Base-by-base conservation (phyloP, 2,113 vertebrate species). In the Pygoscelis adeliae region DNA sequence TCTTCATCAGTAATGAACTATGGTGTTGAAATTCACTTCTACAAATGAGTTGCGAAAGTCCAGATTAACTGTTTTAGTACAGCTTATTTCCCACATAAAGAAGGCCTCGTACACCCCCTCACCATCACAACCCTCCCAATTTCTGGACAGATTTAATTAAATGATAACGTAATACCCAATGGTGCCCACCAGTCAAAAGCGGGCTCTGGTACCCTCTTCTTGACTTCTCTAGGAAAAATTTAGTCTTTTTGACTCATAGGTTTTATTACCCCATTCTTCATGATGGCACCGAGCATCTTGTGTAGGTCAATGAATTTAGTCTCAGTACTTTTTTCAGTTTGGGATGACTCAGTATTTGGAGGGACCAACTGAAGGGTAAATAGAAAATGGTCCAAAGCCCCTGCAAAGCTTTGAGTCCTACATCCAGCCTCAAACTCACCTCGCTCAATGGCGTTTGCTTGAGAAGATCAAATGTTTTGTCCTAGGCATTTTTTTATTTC, bases 401-500 rank as follows among this genome's bases (percentile, higher is more conserved):
- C 38, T 67, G 23, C 40, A 72, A 81, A 81, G 8, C 30, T 72
- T 32, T 0, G 0, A 34, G 18, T 53, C 47, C 25, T 50, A 7
- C 7, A 58, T 32, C 2, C 53, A 74, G 11, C 22, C 38, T 42
- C 56, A 74, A 63, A 50, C 18, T 62, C 34, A 32, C 16, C 22
- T 61, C 11, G 7, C 22, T 32, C 67, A 23, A 7, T 0, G 5
- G 3, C 3, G 0, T 58, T 86, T 62, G 9, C 32, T 50, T 38
- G 50, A 84, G 63, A 56, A 53, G 4, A 15, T 6, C 7, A 84
- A 23, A 29, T 4, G 3, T 46, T 36, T 58, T 56, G 8, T 29
- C 42, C 30, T 13, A 5, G 18, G 38, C 1, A 1, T 8, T 14
- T 67, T 61, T 71, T 66, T 36, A 22, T 20, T 83, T 72, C 42